Evolutionary conservation across 2,113 vertebrate species (phyloP), one percentile per base, ranked within the genome.

Genomic region (Rhinogobius similis): DNA sequence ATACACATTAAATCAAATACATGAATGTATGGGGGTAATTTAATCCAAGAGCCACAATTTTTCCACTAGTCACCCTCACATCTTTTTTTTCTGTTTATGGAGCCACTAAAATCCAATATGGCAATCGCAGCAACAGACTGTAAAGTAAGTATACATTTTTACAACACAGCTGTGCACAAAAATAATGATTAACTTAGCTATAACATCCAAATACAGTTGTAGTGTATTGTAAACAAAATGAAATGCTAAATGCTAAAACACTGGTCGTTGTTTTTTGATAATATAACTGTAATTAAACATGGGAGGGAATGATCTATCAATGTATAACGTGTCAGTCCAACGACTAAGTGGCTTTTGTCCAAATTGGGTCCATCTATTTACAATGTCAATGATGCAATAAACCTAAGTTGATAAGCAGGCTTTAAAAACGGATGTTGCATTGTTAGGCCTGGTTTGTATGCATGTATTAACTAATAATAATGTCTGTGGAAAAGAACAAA

Each of bases 101-200:
- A 68, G 14, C 18, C 62, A 55, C 55, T n/a, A 55, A 61, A 67
- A 69, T 68, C 32, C 43, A 81, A 67, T 50, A 76, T 56, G 67
- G 70, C 76, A 73, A 56, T 65, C 13, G 27, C 67, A 50, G 74
- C 43, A 32, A 75, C 64, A 32, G 41, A 46, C 11, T 36, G 44
- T 72, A 32, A 61, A 58, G 62, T 62, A 78, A 70, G 27, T 62
- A 62, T 21, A 3, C 24, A 24, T 56, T n/a, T 70, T 52, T n/a
- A 64, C 41, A n/a, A 38, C 16, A 52, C 68, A 74, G 24, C 43
- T 1, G 46, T 2, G n/a, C 67, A 67, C 26, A 70, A 23, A 73
- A 68, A 48, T 66, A 18, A 72, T 21, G 48, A 78, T 70, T 32
- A 75, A 76, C 79, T 78, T 73, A 43, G 67, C 62, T 65, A 38